Evolutionary conservation across 2,888 invertebrate species (phyloP).

Genomic region (Ariolimax columbianus): DNA sequence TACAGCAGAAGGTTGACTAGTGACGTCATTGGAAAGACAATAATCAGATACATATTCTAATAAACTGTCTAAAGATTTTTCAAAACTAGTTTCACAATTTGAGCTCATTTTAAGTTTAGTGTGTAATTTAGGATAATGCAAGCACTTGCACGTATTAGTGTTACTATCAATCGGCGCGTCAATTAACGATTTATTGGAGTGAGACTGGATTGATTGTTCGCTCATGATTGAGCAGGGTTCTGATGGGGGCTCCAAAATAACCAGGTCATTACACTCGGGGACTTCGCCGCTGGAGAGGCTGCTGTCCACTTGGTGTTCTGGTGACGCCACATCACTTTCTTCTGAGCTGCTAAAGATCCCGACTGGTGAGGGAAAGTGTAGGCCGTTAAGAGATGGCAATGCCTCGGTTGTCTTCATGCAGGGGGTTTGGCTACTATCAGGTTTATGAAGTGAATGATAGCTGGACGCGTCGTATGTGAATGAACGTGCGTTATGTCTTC

Average conservation of each 20-base stretch:
- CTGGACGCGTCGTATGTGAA: neutral
- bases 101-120: neutral
- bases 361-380: constrained; percentile 1
- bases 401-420: neutral
- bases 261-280: neutral
- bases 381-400: neutral
- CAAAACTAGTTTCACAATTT: neutral
- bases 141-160: too few species aligned
- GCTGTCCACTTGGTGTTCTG: neutral
- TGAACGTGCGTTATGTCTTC: neutral
- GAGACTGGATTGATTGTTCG: neutral
- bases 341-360: constrained; percentile 3
- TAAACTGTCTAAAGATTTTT: neutral
- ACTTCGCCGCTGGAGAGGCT: neutral
- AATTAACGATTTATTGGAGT: neutral
- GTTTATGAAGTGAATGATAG: neutral
- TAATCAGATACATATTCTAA: neutral
- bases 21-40: neutral
- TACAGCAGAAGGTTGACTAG: neutral
- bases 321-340: constrained; percentile 2
- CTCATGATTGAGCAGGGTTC: neutral
- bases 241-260: neutral
- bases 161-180: neutral
- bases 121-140: neutral
- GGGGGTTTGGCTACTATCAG: neutral